Conservation (phyloP, 2,113 vertebrate species). For the Himantopus leucocephalus region DNA sequence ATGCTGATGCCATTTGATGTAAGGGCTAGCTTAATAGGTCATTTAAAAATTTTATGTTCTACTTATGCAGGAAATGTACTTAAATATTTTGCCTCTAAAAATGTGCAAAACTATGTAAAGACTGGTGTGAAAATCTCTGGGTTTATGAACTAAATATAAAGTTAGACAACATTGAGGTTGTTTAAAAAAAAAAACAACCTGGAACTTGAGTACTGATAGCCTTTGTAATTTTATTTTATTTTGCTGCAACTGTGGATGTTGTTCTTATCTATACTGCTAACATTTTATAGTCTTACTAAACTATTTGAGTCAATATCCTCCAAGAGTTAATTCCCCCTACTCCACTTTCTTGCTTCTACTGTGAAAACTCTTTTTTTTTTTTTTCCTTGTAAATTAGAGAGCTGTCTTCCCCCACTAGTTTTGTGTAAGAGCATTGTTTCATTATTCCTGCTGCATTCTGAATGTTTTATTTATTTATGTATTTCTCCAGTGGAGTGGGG, state of each 20-base stretch:
- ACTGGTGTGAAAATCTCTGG: not conserved
- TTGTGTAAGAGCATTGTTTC: not conserved
- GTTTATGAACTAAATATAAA: not conserved
- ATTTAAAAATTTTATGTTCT: not conserved
- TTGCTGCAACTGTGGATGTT: not conserved
- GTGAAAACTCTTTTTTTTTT: not conserved
- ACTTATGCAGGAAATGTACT: not conserved
- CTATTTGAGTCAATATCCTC: not conserved
- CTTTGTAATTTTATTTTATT: not conserved
- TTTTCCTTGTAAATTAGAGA: not conserved
- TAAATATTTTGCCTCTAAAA: not conserved
- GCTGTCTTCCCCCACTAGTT: not conserved
- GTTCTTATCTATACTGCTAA: not conserved
- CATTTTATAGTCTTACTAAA: not conserved
- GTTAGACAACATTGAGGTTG: not conserved
- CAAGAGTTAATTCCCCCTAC: not conserved
- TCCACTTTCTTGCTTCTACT: not conserved
- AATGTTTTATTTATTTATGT: slow-evolving; percentile 41
- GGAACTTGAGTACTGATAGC: not conserved
- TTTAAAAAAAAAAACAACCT: not conserved
- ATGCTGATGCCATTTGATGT: not conserved
- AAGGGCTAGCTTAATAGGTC: not conserved
- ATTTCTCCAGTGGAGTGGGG: not conserved
- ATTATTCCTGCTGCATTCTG: not conserved
- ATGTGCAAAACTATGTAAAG: not conserved